Percentiles rank a stretch among this genome's conserved stretches.
These are phyloP conservation scores for Leptothorax acervorum DNA, from an alignment of 2,888 invertebrate genomes.

Conservation along the genomic window DNA sequence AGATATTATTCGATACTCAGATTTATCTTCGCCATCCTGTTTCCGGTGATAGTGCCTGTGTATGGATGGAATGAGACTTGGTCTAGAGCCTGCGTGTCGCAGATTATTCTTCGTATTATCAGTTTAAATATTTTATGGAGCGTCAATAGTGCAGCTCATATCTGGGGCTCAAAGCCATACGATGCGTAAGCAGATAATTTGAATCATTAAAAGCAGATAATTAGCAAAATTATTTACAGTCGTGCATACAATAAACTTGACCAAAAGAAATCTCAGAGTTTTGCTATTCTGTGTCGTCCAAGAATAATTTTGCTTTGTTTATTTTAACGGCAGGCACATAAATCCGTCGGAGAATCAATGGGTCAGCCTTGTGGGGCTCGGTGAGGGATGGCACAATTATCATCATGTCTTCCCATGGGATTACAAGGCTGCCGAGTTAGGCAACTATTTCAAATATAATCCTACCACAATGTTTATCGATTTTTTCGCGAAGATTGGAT, in stretches of 20 bases:
- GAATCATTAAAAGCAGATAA: constrained; percentile 53
- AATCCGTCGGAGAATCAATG: constrained; percentile 73
- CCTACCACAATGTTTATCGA: constrained; percentile 87
- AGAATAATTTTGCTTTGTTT: background rate
- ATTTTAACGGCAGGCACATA: constrained; percentile 2
- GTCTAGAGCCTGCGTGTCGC: constrained; percentile 85
- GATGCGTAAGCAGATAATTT: constrained; percentile 77
- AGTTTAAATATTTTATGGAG: constrained; percentile 88
- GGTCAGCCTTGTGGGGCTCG: constrained; percentile 79
- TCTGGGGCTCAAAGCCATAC: constrained; percentile 82
- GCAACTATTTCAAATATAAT: constrained; percentile 82
- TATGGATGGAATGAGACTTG: constrained; percentile 87
- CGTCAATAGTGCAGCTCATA: constrained; percentile 88
- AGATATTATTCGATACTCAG: constrained; percentile 76
- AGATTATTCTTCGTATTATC: constrained; percentile 86
- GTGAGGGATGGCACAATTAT: constrained; percentile 89
- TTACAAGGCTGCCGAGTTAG: constrained; percentile 91
- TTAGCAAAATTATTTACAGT: background rate
- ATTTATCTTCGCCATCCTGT: constrained; percentile 86
- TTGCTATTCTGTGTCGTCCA: background rate
- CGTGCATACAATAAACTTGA: background rate
- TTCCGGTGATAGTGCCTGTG: constrained; percentile 84
- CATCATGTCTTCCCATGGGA: constrained; percentile 97
- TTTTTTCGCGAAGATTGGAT: constrained; percentile 89
- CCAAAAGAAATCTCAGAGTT: background rate